These are phyloP conservation scores for Leptodirus hochenwartii DNA, from an alignment of 2,888 invertebrate genomes.

Conservation along the genomic window DNA sequence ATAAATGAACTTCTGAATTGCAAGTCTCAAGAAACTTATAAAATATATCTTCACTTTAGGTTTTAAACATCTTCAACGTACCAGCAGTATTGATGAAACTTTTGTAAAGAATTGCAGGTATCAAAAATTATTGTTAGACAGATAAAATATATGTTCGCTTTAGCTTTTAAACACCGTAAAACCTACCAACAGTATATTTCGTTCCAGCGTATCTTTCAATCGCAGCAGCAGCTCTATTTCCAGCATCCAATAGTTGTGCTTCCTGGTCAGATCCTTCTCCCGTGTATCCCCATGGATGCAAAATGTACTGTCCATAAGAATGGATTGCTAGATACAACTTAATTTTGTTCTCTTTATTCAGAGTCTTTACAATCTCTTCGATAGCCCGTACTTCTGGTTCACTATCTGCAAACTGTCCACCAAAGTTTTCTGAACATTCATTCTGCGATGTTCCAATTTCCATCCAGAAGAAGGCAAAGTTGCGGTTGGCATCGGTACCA, in stretches of 20 bases:
- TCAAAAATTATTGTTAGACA: no score
- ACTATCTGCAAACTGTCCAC: conserved; percentile 28
- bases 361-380: conserved; percentile 43
- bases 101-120: no score
- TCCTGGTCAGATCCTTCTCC: conserved; percentile 29
- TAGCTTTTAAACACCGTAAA: no score
- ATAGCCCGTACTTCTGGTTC: conserved; percentile 34
- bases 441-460: conserved; percentile 21
- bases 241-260: conserved; percentile 27
- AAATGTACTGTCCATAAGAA: conserved; percentile 47
- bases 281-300: conserved; percentile 50
- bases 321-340: conserved; percentile 54
- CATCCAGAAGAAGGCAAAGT: conserved; percentile 50
- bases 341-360: conserved; percentile 27
- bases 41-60: no score
- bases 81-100: no score
- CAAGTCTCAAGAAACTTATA: no score
- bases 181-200: conserved; percentile 26
- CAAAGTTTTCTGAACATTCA: conserved; percentile 29
- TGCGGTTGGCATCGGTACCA: conserved; percentile 17
- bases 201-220: conserved; percentile 22
- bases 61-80: no score
- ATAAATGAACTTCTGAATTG: no score
- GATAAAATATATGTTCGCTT: no score
- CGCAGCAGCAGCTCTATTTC: conserved; percentile 25